Evolutionary conservation across 1,140 invertebrate species (phyloP), one percentile per base, ranked within the genome.

Genomic region (Maniola jurtina): DNA sequence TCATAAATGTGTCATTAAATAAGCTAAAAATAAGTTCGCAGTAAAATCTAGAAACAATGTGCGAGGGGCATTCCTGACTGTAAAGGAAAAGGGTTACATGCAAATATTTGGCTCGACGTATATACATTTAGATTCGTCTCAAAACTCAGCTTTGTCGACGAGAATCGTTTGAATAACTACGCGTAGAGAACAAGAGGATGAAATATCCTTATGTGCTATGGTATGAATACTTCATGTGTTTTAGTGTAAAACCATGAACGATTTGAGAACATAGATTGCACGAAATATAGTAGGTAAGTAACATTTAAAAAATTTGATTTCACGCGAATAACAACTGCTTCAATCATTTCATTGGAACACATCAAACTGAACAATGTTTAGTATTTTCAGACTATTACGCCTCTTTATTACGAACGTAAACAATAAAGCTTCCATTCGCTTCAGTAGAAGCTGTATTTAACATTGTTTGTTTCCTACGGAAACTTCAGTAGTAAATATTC

Each of bases 31-130:
- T 11, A 6, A 48, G 8, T 2, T n/a, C 2, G 5, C 6, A n/a
- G 13, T 47, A 15, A 16, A 52, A 25, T 15, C 16, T 25, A 15
- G 14, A 25, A 52, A 52, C 54, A 55, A 36, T 16, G 34, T 55
- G 15, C 25, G 33, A 35, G 25, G 6, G 54, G 9, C 54, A 55
- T 55, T 55, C 25, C 54, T 34, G 11, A 35, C 54, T 52, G 13
- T 16, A 25, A 33, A 52, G 34, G 54, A 55, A 55, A 55, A 55
- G 54, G 54, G 54, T 55, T 55, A 55, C 54, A 55, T 55, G 54
- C 54, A 55, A 55, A 55, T 55, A 55, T 55, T 55, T 55, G 54
- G 54, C 33, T 55, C 54, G 35, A 55, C 25, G 54, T 55, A 55
- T 55, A 55, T 25, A 25, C 54, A 55, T 55, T 55, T 9, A 36